These are phyloP conservation scores for Dermatophagoides farinae DNA, from an alignment of 1,140 invertebrate genomes.

Conservation along the genomic window DNA sequence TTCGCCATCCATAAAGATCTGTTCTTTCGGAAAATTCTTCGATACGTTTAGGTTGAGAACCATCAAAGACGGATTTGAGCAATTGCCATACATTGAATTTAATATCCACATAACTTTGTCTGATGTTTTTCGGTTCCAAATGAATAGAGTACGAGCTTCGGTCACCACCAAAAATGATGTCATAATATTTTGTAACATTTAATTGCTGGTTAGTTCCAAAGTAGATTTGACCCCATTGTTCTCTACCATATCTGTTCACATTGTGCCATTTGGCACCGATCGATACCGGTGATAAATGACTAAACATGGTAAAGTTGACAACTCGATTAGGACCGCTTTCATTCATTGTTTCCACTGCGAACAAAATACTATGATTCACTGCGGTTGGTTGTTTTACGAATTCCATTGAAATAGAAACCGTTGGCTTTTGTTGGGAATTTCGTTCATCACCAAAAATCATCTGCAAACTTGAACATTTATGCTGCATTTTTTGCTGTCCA, in stretches of 20 bases:
- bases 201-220: background rate
- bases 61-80: background rate
- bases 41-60: background rate
- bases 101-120: background rate
- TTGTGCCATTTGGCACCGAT: background rate
- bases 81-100: background rate
- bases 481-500: background rate
- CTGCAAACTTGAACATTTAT: background rate
- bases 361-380: background rate
- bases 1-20: background rate
- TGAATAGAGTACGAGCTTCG: background rate
- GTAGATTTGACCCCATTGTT: constrained; percentile 3
- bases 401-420: background rate
- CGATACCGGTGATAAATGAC: background rate
- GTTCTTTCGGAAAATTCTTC: background rate
- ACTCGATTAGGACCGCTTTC: background rate
- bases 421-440: background rate
- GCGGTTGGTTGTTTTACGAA: background rate
- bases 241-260: background rate
- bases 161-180: background rate
- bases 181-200: no score
- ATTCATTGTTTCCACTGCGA: background rate
- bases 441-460: background rate
- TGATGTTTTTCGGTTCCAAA: background rate
- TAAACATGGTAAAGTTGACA: constrained; percentile 2